Base-by-base conservation (phyloP, 2,797 vertebrate genomes). In the Scolopax bukidnonensis region DNA sequence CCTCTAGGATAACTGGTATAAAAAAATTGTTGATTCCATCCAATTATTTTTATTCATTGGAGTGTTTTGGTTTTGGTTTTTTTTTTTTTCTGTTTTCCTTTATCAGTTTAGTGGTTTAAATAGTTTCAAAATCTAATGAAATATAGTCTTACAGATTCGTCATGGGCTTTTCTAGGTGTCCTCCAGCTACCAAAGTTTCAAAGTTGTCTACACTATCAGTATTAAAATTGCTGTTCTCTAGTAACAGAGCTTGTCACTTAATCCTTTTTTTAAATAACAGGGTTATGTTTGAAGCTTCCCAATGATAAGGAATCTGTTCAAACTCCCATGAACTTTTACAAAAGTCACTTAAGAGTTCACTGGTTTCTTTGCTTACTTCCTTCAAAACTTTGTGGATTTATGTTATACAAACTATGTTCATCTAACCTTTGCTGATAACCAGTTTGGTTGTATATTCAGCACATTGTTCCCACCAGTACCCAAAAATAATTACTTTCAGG, bases 351-450 rank as follows among this genome's bases (percentile, higher is more conserved):
- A 74, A 84, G 85, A 94, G 86, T 95, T 96, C 86, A 93, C 74
- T 95, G 93, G 32, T 59, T 83, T 89, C 87, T 96, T 94, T 95
- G 88, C 96, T 96, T 95, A 88, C 60, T 95, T 93, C 83, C 69
- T 91, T 93, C 48, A 82, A 79, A 91, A 85, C 64, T 84, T 79
- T 25, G 63, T 61, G 71, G 91, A 87, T 94, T 91, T 93, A 91
- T 95, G 80, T 94, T 95, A 68, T 4, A 81, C 88, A 95, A 93
- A 90, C 77, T 84, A 11, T 57, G 47, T 84, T 88, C 85, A 6
- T 77, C 77, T 89, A 95, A 84, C 80, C 28, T 95, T 94, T 83
- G 80, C 76, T 90, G 81, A 82, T 89, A 87, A 87, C 75, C 45
- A 74, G 0, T 74, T 80, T 28, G 32, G 54, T 64, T 95, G 54